A percentile compares a stretch with the other conserved stretches of the same genome.
These are phyloP conservation scores for Phylloscopus trochiloides DNA, from an alignment of 2,113 vertebrate genomes.

Conservation along the genomic window DNA sequence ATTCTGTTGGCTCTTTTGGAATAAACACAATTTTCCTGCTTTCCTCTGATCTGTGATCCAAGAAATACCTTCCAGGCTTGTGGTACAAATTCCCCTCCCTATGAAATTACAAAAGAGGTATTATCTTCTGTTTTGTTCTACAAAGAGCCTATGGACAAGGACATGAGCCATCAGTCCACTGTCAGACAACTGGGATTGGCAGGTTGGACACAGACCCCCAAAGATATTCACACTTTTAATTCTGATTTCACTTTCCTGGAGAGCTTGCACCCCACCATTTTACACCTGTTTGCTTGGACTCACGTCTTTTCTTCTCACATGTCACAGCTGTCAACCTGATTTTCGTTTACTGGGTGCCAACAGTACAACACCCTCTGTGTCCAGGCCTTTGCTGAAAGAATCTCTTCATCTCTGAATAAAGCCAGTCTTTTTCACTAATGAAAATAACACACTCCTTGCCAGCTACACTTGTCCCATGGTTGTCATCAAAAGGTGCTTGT, in stretches of 20 bases:
- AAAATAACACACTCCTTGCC: background rate
- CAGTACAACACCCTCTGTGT: background rate
- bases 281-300: background rate
- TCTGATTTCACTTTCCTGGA: background rate
- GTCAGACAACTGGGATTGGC: background rate
- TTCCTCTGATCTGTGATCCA: background rate
- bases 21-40: background rate
- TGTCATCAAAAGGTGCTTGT: background rate
- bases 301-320: background rate
- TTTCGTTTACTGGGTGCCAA: accelerated
- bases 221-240: background rate
- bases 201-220: background rate
- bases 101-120: background rate
- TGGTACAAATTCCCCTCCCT: background rate
- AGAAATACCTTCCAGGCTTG: background rate
- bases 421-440: accelerated
- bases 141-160: background rate
- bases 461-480: background rate
- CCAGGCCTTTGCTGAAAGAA: background rate
- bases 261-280: background rate
- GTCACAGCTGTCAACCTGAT: background rate
- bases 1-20: background rate
- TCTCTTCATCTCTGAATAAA: background rate
- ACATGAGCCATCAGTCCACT: background rate
- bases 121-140: background rate